A percentile compares a stretch with the other conserved stretches of the same genome.
phyloP scores from a whole-genome alignment of 37 sponge, comb jelly and placozoan species.

The Tethya wilhelma region DNA sequence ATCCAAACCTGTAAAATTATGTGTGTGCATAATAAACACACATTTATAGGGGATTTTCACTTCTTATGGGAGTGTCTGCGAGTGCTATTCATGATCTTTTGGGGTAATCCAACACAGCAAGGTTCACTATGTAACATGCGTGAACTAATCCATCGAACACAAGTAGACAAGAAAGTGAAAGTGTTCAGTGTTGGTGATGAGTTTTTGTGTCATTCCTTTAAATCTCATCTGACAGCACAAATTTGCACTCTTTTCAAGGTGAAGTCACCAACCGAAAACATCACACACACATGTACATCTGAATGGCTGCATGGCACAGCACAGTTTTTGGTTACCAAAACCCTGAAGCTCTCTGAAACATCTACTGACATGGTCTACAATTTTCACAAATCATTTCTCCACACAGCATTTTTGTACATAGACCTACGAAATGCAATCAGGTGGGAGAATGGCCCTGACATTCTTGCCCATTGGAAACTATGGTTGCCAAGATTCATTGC shows the following conservation, averaged over 20 bases:
- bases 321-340: not conserved
- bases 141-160: not conserved
- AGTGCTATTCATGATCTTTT: slow-evolving; percentile 14
- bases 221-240: slow-evolving; percentile 14
- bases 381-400: slow-evolving; percentile 19
- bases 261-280: not conserved
- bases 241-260: not conserved
- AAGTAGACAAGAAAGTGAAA: slow-evolving; percentile 22
- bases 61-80: slow-evolving; percentile 36
- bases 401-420: slow-evolving; percentile 20
- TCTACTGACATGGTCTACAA: slow-evolving; percentile 8
- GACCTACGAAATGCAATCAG: slow-evolving; percentile 17
- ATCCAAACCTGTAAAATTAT: too few relatives aligned
- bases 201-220: slow-evolving; percentile 13
- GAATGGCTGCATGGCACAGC: slow-evolving; percentile 30
- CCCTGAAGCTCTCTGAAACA: not conserved
- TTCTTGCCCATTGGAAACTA: slow-evolving; percentile 23
- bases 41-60: too few relatives aligned
- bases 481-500: slow-evolving; percentile 33
- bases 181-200: slow-evolving; percentile 34
- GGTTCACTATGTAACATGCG: slow-evolving; percentile 33
- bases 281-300: not conserved
- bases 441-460: slow-evolving; percentile 36
- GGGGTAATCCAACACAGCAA: slow-evolving; percentile 20
- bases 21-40: too few relatives aligned